These are phyloP conservation scores for Dendrolimus kikuchii DNA, from an alignment of 1,140 invertebrate species.

Conservation along the genomic window DNA sequence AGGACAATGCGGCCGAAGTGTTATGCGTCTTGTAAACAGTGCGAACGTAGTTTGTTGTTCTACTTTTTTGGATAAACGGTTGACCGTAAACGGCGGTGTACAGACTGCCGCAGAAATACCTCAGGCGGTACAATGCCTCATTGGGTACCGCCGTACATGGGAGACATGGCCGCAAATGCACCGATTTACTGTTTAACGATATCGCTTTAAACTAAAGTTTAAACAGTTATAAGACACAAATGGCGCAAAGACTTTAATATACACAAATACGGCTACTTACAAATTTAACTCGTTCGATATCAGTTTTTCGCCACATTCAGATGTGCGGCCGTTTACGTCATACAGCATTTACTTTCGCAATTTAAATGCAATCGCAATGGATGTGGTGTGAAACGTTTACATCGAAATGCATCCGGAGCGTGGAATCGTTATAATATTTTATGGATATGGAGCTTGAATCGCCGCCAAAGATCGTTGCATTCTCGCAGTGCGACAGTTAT, in stretches of 20 bases:
- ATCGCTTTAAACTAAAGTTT: slow-evolving; percentile 24
- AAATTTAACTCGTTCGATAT: slow-evolving; percentile 19
- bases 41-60: slow-evolving; percentile 55
- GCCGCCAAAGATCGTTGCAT: slow-evolving; percentile 52
- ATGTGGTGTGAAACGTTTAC: slow-evolving; percentile 37
- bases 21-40: slow-evolving; percentile 63
- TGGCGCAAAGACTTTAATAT: no score
- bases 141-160: slow-evolving; percentile 49
- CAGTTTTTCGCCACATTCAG: slow-evolving; percentile 16
- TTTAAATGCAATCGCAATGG: slow-evolving; percentile 14
- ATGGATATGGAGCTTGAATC: slow-evolving; percentile 64
- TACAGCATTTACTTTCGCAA: slow-evolving; percentile 20
- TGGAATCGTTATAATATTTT: slow-evolving; percentile 60
- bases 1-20: slow-evolving; percentile 61
- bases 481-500: slow-evolving; percentile 51
- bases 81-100: slow-evolving; percentile 56
- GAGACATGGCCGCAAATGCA: slow-evolving; percentile 34
- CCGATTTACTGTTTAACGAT: slow-evolving; percentile 39
- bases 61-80: slow-evolving; percentile 67
- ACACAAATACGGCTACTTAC: slow-evolving; percentile 21
- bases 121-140: slow-evolving; percentile 50
- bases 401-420: slow-evolving; percentile 40
- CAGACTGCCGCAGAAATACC: slow-evolving; percentile 59
- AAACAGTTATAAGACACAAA: no score
- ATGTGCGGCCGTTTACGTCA: slow-evolving; percentile 22